Conservation (phyloP, 2,797 vertebrate species). For the Hydrolagus colliei region DNA sequence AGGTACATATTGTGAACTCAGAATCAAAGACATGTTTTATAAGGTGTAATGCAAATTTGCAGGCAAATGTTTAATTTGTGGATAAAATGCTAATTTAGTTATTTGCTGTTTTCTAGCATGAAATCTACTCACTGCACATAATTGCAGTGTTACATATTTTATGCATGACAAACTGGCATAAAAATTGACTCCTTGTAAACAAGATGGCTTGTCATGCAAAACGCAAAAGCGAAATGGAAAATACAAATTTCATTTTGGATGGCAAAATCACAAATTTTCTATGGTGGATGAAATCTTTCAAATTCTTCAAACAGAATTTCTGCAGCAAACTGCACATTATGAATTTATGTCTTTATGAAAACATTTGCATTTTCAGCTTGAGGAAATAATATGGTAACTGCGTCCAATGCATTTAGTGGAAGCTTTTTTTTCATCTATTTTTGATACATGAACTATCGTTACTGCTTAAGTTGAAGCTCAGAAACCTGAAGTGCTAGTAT, state of each 20-base stretch:
- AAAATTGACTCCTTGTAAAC: not conserved
- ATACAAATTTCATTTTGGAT: not conserved
- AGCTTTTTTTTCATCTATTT: not conserved
- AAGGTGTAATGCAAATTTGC: not conserved
- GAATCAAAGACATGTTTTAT: not conserved
- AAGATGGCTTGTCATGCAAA: not conserved
- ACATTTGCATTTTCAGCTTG: not conserved
- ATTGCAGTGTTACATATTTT: not conserved
- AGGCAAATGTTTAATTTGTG: not conserved
- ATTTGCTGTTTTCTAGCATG: not conserved
- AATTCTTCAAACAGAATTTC: not conserved
- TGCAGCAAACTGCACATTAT: not conserved
- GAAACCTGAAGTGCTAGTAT: not conserved
- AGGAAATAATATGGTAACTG: not conserved
- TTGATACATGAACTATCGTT: conserved; percentile 3
- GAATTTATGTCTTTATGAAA: not conserved
- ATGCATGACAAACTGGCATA: not conserved
- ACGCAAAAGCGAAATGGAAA: too few species aligned
- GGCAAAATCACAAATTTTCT: not conserved
- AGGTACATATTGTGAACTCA: not conserved
- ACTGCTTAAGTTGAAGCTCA: not conserved
- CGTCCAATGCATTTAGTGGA: not conserved
- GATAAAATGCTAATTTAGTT: not conserved
- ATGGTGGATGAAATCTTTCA: not conserved
- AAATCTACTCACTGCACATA: not conserved